Percentiles rank a stretch among this genome's conserved stretches.
phyloP scores from a whole-genome alignment of 2,797 vertebrate genomes.

The Rhynchonycteris naso region DNA sequence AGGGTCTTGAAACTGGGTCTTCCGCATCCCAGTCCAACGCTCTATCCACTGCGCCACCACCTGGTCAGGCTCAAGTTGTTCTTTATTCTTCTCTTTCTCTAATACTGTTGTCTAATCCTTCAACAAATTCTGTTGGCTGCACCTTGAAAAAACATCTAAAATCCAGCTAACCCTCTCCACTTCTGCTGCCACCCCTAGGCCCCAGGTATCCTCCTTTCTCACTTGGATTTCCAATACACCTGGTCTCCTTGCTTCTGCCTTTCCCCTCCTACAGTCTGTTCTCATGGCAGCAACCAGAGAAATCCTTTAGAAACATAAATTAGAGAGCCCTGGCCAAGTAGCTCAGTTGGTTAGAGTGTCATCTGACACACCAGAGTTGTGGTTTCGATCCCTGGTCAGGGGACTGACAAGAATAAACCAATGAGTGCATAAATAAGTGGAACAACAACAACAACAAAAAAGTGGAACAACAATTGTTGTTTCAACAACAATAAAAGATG shows the following conservation, averaged over 20 bases:
- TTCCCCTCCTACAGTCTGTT: not conserved
- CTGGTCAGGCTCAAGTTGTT: not conserved
- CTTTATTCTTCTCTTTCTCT: not conserved
- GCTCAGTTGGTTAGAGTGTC: too few relatives aligned
- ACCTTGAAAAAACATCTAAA: not conserved
- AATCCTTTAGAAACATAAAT: not conserved
- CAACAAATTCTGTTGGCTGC: not conserved
- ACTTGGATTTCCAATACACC: too few relatives aligned
- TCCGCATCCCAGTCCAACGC: too few relatives aligned
- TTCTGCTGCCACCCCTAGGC: not conserved
- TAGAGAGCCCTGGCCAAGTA: too few relatives aligned
- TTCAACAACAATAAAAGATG: not conserved
- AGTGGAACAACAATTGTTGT: too few relatives aligned
- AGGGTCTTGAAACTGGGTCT: too few relatives aligned
- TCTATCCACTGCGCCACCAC: too few relatives aligned
- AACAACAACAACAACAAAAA: too few relatives aligned
- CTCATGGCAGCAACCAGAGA: not conserved
- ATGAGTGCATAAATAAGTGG: too few relatives aligned
- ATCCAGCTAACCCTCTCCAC: not conserved
- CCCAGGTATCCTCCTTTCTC: not conserved
- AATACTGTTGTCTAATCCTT: not conserved
- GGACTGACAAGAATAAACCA: too few relatives aligned
- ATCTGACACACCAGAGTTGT: too few relatives aligned
- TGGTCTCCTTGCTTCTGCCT: not conserved
- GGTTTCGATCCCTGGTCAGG: too few relatives aligned